These are phyloP conservation scores for Panorpa germanica DNA, from an alignment of 2,888 invertebrate genomes.

Conservation along the genomic window DNA sequence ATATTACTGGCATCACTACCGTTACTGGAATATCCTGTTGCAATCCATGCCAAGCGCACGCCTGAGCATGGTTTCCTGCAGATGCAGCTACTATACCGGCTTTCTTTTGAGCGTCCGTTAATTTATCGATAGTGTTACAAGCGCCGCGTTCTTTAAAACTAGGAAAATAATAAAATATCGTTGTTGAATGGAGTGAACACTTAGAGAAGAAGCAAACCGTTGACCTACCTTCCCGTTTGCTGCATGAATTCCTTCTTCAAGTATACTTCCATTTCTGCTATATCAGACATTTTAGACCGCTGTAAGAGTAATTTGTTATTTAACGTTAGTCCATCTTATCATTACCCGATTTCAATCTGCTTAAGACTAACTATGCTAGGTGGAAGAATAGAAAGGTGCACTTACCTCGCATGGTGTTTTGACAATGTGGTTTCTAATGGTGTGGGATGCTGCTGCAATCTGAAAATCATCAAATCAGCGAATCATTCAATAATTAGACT, in stretches of 20 bases:
- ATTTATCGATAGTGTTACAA: conserved; percentile 59
- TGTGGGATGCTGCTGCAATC: too few relatives aligned
- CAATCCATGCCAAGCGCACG: too few relatives aligned
- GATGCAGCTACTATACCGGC: conserved; percentile 83
- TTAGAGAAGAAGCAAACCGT: not conserved
- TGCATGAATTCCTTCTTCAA: conserved; percentile 90
- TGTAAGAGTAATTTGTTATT: too few relatives aligned
- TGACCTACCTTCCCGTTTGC: conserved; percentile 71
- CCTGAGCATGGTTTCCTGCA: conserved; percentile 85
- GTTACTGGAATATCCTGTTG: conserved; percentile 50
- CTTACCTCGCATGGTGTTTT: too few relatives aligned
- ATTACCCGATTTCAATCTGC: too few relatives aligned
- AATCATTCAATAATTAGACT: too few relatives aligned
- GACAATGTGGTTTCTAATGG: too few relatives aligned
- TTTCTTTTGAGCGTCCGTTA: conserved; percentile 48
- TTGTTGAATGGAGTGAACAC: conserved; percentile 4
- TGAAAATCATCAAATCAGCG: too few relatives aligned
- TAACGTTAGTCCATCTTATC: too few relatives aligned
- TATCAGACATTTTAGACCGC: conserved; percentile 65
- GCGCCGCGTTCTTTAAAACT: conserved; percentile 94
- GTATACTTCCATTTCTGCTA: conserved; percentile 70
- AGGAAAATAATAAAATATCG: too few relatives aligned
- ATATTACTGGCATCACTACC: conserved; percentile 89
- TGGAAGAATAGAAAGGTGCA: too few relatives aligned
- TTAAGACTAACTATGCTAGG: too few relatives aligned